Evolutionary conservation across 2,113 vertebrate genomes (phyloP).

Genomic region (Antechinus stuartii): DNA sequence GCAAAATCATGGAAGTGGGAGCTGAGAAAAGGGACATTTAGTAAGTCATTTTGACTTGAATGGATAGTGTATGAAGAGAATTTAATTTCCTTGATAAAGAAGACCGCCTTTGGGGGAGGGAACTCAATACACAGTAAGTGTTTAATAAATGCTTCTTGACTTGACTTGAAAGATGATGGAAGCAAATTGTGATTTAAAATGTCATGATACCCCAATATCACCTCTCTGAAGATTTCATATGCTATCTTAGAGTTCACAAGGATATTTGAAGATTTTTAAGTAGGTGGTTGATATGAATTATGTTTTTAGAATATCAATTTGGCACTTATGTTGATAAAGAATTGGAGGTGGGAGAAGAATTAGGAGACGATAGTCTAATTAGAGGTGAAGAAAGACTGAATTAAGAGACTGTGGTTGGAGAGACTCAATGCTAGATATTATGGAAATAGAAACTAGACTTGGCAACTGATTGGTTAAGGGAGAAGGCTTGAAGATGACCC

Average conservation of each 20-base stretch:
- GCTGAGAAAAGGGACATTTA: not conserved
- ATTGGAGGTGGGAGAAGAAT: not conserved
- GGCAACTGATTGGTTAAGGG: not conserved
- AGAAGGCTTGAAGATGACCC: not conserved
- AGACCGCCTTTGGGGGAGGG: not conserved
- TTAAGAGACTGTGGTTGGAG: not conserved
- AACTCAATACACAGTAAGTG: not conserved
- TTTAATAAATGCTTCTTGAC: not conserved
- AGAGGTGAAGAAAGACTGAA: not conserved
- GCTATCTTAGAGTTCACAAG: not conserved
- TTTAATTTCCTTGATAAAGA: not conserved
- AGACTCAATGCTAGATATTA: not conserved
- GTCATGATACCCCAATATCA: not conserved
- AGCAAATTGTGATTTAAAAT: not conserved
- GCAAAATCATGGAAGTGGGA: not conserved
- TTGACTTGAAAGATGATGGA: not conserved
- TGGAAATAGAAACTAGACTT: not conserved
- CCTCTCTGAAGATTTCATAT: not conserved
- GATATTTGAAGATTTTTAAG: not conserved
- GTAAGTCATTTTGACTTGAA: not conserved
- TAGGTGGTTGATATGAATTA: not conserved
- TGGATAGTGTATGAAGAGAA: not conserved
- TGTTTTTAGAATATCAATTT: not conserved
- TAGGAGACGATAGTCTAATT: not conserved
- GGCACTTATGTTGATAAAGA: not conserved